Percentiles rank a stretch among this genome's conserved stretches.
Conservation (phyloP, 2,888 invertebrate species). For the Didymodactylos carnosus region DNA sequence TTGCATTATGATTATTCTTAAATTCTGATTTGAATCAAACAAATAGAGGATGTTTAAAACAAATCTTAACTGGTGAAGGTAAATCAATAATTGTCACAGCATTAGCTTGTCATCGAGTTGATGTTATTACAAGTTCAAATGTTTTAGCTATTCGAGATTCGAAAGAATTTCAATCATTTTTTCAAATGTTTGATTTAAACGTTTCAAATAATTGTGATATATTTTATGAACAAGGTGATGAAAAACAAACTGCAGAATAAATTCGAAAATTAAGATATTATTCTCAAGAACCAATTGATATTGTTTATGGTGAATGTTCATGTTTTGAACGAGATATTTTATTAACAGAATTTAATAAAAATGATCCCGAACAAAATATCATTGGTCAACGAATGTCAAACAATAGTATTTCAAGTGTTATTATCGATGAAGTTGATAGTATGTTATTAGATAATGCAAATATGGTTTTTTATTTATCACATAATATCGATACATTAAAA, state of each 20-base stretch:
- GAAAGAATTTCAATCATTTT: neutral
- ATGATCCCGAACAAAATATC: neutral
- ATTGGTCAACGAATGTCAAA: neutral
- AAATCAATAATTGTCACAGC: neutral
- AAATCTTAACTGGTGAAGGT: neutral
- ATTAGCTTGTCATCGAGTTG: neutral
- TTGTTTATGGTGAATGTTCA: neutral
- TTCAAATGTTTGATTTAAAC: neutral
- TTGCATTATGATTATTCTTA: too few species aligned
- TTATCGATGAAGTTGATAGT: neutral
- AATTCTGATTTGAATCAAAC: too few species aligned
- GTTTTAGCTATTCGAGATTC: neutral
- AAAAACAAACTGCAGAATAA: neutral
- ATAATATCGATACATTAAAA: neutral
- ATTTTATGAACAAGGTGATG: neutral
- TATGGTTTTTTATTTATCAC: neutral
- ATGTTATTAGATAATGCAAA: neutral
- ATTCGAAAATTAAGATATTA: neutral
- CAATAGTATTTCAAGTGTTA: neutral
- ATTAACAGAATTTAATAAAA: neutral
- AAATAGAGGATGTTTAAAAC: too few species aligned
- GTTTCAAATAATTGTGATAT: neutral
- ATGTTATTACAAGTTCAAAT: neutral
- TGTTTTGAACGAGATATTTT: neutral
- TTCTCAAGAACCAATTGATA: neutral